Evolutionary conservation across 2,797 vertebrate genomes (phyloP).

Genomic region (Ptychadena robeensis): DNA sequence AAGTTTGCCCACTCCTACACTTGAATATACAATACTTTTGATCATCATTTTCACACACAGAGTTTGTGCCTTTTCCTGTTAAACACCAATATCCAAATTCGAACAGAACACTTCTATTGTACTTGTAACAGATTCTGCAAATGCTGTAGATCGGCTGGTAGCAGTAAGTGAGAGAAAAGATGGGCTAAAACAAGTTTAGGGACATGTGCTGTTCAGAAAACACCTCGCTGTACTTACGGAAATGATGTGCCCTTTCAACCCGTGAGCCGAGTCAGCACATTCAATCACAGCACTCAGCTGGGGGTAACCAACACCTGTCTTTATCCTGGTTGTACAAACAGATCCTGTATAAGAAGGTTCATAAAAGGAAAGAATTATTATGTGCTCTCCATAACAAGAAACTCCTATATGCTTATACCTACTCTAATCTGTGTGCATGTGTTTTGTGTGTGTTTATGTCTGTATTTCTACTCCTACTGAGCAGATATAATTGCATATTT

Average conservation of each 20-base stretch:
- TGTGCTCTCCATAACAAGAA: background rate
- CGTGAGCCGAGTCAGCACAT: constrained; percentile 96
- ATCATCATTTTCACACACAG: too few species aligned
- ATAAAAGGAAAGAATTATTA: background rate
- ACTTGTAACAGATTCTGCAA: background rate
- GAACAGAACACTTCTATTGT: too few species aligned
- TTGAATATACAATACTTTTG: too few species aligned
- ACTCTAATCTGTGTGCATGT: too few species aligned
- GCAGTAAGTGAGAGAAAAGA: background rate
- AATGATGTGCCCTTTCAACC: constrained; percentile 97
- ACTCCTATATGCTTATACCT: too few species aligned
- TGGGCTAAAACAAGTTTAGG: background rate
- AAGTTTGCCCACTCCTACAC: too few species aligned
- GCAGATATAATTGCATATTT: too few species aligned
- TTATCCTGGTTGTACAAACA: constrained; percentile 96
- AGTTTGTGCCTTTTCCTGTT: too few species aligned
- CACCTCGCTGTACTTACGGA: constrained; percentile 81
- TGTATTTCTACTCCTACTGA: too few species aligned
- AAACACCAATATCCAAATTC: too few species aligned
- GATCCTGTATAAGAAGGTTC: constrained; percentile 79
- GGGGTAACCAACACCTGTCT: constrained; percentile 97
- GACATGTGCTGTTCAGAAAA: background rate
- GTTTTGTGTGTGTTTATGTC: too few species aligned
- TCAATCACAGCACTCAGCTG: constrained; percentile 98
- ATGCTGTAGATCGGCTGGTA: background rate